Conservation (phyloP, 2,113 vertebrate species). For the Chionis minor region DNA sequence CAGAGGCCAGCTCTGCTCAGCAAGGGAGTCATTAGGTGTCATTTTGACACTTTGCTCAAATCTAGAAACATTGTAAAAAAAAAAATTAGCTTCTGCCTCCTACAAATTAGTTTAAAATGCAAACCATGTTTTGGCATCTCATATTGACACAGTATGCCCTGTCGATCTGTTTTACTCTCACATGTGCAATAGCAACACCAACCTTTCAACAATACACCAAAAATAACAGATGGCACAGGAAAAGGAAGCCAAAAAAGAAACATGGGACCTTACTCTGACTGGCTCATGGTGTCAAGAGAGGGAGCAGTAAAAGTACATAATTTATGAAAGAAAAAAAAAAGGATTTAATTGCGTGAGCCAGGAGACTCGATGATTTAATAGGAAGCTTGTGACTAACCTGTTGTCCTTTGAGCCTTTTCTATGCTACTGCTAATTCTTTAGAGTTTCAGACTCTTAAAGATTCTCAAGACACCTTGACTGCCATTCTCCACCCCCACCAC, state of each 20-base stretch:
- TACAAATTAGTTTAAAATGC: constrained; percentile 45
- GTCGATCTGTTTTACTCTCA: constrained; percentile 52
- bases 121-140: constrained; percentile 30
- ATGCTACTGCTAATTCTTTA: neutral
- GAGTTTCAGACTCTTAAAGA: neutral
- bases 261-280: neutral
- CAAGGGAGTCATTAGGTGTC: neutral
- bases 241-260: constrained; percentile 34
- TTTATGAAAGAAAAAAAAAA: neutral
- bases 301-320: neutral
- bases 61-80: neutral
- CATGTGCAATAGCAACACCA: constrained; percentile 32
- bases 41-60: constrained; percentile 3
- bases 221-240: constrained; percentile 60
- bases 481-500: neutral
- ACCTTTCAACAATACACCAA: constrained; percentile 25
- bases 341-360: neutral
- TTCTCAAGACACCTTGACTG: neutral
- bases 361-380: neutral
- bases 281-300: neutral
- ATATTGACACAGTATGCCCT: neutral
- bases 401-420: neutral
- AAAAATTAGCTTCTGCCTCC: neutral
- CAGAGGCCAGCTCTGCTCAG: neutral
- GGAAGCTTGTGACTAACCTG: neutral